phyloP scores from a whole-genome alignment of 2,113 vertebrate genomes.

The Nesoenas mayeri region DNA sequence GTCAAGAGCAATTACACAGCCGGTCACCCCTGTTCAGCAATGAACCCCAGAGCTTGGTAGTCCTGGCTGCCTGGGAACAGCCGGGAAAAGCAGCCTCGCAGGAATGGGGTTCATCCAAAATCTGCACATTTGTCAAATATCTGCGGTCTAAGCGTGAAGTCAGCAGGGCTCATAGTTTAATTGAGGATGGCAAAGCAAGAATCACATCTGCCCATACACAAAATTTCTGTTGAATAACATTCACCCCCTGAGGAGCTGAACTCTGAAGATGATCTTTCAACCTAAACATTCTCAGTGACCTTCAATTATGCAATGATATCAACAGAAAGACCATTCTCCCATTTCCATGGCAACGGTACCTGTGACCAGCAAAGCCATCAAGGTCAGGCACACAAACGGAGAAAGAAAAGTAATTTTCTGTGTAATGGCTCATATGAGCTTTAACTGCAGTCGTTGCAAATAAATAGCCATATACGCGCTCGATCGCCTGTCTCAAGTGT shows the following conservation, averaged over 20 bases:
- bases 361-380: neutral
- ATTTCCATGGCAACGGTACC: slow-evolving; percentile 20
- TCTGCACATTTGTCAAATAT: neutral
- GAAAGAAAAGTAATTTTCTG: slow-evolving; percentile 1
- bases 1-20: neutral
- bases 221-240: neutral
- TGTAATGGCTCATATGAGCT: neutral
- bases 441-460: neutral
- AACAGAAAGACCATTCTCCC: neutral
- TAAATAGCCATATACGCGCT: neutral
- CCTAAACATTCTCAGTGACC: neutral
- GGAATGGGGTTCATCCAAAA: neutral
- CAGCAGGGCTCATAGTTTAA: neutral
- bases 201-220: neutral
- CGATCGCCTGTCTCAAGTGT: neutral
- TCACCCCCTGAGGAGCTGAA: neutral
- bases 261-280: slow-evolving; percentile 17
- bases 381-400: neutral
- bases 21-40: neutral
- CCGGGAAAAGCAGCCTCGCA: neutral
- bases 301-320: neutral
- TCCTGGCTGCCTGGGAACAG: neutral
- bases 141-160: neutral
- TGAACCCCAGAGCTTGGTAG: neutral
- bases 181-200: neutral